phyloP scores from a whole-genome alignment of 2,113 vertebrate genomes.

The Cyrtonyx montezumae region DNA sequence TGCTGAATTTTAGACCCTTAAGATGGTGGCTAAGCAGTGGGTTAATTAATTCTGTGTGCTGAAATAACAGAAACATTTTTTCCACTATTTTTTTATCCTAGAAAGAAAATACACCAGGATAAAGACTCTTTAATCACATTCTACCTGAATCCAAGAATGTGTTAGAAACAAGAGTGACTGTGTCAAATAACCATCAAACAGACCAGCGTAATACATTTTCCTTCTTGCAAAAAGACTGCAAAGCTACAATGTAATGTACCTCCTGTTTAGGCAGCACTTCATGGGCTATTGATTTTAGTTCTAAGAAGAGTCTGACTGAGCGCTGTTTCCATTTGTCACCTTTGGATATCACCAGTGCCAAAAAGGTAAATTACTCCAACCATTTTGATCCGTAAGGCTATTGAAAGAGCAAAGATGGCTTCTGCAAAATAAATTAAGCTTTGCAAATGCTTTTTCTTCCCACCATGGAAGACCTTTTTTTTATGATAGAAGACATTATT shows the following conservation, averaged over 20 bases:
- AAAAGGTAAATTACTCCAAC: background rate
- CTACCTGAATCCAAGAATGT: background rate
- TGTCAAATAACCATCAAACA: background rate
- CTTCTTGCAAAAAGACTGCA: background rate
- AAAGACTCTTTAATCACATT: background rate
- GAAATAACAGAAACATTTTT: background rate
- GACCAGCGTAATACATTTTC: background rate
- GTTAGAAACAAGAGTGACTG: background rate
- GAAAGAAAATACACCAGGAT: background rate
- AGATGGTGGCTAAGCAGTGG: background rate
- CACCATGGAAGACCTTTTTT: background rate
- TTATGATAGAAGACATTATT: background rate
- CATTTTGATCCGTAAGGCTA: background rate
- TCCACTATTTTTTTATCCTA: background rate
- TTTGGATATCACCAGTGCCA: background rate
- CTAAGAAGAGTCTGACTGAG: background rate
- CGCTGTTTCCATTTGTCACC: background rate
- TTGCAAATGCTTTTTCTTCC: background rate
- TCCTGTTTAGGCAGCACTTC: background rate
- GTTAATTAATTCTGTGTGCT: background rate
- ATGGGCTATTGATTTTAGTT: background rate
- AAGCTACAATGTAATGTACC: background rate
- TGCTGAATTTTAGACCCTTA: background rate
- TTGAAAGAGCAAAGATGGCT: background rate
- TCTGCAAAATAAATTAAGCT: background rate